Conservation (phyloP, 2,888 invertebrate genomes). For the Chloroclystis v-ata region DNA sequence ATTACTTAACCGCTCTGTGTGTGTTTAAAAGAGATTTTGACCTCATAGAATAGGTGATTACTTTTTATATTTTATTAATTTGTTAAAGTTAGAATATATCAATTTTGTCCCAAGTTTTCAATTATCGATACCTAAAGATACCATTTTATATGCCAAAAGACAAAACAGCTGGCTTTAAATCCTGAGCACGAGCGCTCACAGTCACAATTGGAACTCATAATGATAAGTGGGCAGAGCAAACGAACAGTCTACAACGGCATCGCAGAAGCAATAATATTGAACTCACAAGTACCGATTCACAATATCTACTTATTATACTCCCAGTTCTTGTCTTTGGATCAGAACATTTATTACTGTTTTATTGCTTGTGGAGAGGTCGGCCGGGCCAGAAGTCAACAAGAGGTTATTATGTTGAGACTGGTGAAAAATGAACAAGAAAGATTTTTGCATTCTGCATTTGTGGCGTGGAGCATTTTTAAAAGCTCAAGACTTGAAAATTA, state of each 20-base stretch:
- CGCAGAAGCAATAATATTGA: constrained; percentile 61
- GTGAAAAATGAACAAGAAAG: constrained; percentile 70
- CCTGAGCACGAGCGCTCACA: constrained; percentile 33
- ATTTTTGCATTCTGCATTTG: constrained; percentile 55
- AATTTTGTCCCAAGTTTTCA: no score
- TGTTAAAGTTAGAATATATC: no score
- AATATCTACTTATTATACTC: constrained; percentile 71
- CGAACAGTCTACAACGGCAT: constrained; percentile 42
- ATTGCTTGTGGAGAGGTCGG: constrained; percentile 71
- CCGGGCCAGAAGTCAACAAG: constrained; percentile 67
- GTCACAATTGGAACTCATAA: constrained; percentile 40
- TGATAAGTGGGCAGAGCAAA: constrained; percentile 43
- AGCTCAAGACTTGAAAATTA: constrained; percentile 38
- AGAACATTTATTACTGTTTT: constrained; percentile 77
- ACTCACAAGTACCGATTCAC: constrained; percentile 60
- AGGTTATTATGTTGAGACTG: constrained; percentile 74
- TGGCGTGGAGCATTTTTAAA: constrained; percentile 41
- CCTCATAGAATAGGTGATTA: no score
- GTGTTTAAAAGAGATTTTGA: no score
- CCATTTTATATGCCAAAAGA: background rate
- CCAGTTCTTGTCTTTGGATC: constrained; percentile 65
- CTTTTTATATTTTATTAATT: no score
- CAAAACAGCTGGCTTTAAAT: constrained; percentile 22
- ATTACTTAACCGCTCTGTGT: no score
- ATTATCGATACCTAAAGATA: background rate